Evolutionary conservation across 2,113 vertebrate species (phyloP).

Genomic region (Sclerurus mexicanus): DNA sequence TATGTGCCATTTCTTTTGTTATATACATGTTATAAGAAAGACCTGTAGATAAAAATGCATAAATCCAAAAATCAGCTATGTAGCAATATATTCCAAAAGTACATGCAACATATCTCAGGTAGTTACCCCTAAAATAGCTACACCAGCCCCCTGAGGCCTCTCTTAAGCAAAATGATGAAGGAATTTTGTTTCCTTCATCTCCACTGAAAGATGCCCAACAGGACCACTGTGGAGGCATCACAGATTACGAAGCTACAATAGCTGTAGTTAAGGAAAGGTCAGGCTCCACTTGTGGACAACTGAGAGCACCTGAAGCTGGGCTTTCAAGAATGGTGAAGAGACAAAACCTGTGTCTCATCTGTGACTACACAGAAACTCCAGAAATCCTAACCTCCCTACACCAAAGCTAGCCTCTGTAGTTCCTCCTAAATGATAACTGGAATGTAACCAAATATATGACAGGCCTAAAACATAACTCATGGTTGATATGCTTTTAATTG

Average conservation of each 20-base stretch:
- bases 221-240: not conserved
- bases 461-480: not conserved
- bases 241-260: not conserved
- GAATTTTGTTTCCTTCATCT: not conserved
- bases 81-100: not conserved
- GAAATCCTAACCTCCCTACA: not conserved
- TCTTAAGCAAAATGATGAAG: not conserved
- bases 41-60: not conserved
- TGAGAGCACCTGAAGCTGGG: not conserved
- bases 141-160: not conserved
- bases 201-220: not conserved
- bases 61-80: not conserved
- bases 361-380: not conserved
- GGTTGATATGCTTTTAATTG: not conserved
- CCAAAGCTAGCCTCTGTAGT: not conserved
- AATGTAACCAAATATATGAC: not conserved
- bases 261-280: not conserved
- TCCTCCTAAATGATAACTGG: not conserved
- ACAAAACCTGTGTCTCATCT: not conserved
- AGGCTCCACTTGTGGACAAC: not conserved
- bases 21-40: not conserved
- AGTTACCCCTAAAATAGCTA: not conserved
- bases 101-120: too few species aligned
- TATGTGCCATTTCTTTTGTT: not conserved
- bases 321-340: not conserved